A percentile compares a stretch with the other conserved stretches of the same genome.
Conservation (phyloP, 2,113 vertebrate genomes). For the Ivindomyrus marchei region DNA sequence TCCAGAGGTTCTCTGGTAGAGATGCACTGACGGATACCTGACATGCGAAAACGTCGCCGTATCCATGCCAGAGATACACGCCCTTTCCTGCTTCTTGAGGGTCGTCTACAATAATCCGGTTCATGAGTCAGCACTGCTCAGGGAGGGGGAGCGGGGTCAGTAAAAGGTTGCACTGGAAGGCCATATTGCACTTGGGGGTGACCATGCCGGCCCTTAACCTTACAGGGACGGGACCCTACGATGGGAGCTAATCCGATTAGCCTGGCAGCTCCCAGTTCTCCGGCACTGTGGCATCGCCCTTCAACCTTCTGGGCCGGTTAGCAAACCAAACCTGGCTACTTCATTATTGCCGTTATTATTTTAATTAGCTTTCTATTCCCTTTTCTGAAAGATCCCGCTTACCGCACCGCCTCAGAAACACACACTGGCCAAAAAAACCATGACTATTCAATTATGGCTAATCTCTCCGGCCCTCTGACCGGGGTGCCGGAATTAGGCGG, state of each 20-base stretch:
- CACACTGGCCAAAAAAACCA: not conserved
- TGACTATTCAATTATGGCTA: not conserved
- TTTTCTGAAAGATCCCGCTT: not conserved
- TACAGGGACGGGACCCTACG: not conserved
- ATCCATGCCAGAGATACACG: not conserved
- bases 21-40: not conserved
- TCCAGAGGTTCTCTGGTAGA: not conserved
- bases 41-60: not conserved
- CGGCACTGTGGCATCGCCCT: not conserved
- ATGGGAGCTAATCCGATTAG: slow-evolving; percentile 8
- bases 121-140: not conserved
- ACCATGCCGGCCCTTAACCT: not conserved
- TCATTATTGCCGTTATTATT: not conserved
- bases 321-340: not conserved
- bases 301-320: not conserved
- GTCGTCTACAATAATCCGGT: not conserved
- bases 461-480: not conserved
- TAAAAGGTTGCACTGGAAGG: not conserved
- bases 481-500: not conserved
- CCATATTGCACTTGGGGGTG: not conserved
- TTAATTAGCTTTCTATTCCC: not conserved
- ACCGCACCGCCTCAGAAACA: not conserved
- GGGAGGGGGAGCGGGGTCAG: not conserved
- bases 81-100: not conserved
- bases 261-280: not conserved